Evolutionary conservation across 92 coral and sea anemone genomes (phyloP), one percentile per base, ranked within the genome.

Genomic region (Epizoanthus ramosus): DNA sequence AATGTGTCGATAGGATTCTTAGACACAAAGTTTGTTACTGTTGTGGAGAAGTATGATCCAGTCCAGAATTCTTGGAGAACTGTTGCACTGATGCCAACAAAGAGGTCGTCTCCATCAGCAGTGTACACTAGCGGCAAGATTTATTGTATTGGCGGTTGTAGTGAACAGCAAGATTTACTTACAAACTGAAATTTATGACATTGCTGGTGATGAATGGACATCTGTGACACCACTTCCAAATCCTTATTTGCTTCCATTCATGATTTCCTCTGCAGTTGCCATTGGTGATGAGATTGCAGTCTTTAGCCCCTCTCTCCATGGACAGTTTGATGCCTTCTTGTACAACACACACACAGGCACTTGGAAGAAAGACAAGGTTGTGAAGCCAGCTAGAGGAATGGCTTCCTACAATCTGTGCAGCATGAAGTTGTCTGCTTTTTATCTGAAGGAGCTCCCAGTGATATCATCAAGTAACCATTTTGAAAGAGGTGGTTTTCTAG

Each of bases 91-190:
- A 76, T 91, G 91, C 90, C 68, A 19, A 85, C 92, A 43, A 87
- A 82, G 61, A 88, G 98, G 61, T 63, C 86, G 10, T 18, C 65
- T 16, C 86, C 87, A 9, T 83, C 84, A 22, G 89, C 87, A 4
- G 91, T 82, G 2, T 93, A 71, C 58, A 79, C 28, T 41, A 67
- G 66, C n/a, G 81, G 68, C 69, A 84, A 89, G 79, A 87, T 93
- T 43, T 93, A 91, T 68, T 90, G 86, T 37, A 71, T 91, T 67
- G 95, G 98, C 50, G 93, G 95, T 61, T 37, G 15, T 39, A 77
- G 2, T 14, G 71, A 60, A 17, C 16, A 31, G 21, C 23, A 23
- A 6, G 57, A 60, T 14, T 18, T 18, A 15, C 82, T 77, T 60
- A 47, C 82, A 41, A 77, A 77, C 71, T 77, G 71, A 77, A 37